phyloP scores from a whole-genome alignment of 1,140 invertebrate species.

The Sinella curviseta region DNA sequence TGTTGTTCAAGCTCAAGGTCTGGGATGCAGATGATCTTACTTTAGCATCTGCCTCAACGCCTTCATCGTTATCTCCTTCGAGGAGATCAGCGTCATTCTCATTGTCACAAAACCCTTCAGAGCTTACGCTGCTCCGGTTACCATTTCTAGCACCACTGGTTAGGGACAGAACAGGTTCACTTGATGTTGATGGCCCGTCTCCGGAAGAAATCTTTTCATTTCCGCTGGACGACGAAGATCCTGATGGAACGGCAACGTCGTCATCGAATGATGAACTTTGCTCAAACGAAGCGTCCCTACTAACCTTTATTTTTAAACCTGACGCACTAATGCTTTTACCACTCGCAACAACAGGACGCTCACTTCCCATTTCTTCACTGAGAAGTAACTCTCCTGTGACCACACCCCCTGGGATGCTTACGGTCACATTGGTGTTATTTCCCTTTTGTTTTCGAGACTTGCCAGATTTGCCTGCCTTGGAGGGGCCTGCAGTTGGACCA shows the following conservation, averaged over 20 bases:
- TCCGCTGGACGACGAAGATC: conserved; percentile 29
- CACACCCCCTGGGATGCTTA: not conserved
- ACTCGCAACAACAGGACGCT: not conserved
- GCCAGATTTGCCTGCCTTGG: conserved; percentile 33
- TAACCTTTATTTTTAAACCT: conserved; percentile 42
- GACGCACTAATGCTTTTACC: conserved; percentile 36
- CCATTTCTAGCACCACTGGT: conserved; percentile 62
- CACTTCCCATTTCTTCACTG: conserved; percentile 25
- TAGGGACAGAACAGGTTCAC: not conserved
- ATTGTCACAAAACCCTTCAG: conserved; percentile 94
- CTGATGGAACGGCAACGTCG: conserved; percentile 25
- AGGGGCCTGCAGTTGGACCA: conserved; percentile 18
- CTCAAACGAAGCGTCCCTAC: conserved; percentile 12
- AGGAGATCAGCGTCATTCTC: conserved; percentile 67
- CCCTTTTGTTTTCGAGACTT: conserved; percentile 20
- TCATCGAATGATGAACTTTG: conserved; percentile 38
- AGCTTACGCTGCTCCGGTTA: conserved; percentile 87
- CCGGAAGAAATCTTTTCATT: conserved; percentile 2
- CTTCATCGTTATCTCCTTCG: conserved; percentile 48
- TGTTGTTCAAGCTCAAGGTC: conserved; percentile 41
- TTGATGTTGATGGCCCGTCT: not conserved
- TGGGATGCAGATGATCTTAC: conserved; percentile 3
- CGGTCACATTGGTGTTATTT: not conserved
- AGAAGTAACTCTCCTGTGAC: not conserved
- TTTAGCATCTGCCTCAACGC: conserved; percentile 48